Evolutionary conservation across 2,797 vertebrate genomes (phyloP).

Genomic region (Gephyroberyx darwinii): DNA sequence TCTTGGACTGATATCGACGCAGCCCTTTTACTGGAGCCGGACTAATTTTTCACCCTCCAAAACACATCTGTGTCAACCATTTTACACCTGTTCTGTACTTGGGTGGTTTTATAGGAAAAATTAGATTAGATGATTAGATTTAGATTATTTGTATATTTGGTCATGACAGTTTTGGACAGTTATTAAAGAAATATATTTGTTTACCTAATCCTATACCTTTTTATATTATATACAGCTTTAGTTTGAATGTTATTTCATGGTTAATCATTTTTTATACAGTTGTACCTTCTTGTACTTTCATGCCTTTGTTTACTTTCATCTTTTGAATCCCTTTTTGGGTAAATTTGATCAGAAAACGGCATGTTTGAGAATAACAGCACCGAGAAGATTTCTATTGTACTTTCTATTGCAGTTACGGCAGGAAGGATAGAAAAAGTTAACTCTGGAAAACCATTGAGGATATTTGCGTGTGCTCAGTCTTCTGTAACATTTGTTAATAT

Average conservation of each 20-base stretch:
- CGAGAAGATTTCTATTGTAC: no score
- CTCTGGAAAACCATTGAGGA: no score
- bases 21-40: not conserved
- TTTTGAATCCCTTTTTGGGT: not conserved
- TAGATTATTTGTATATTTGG: constrained; percentile 19
- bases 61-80: not conserved
- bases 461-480: not conserved
- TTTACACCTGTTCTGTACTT: no score
- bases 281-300: not conserved
- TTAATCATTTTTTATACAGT: constrained; percentile 39
- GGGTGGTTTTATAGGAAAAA: not conserved
- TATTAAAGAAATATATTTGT: not conserved
- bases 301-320: not conserved
- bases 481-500: not conserved
- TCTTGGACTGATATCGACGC: not conserved
- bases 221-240: constrained; percentile 16
- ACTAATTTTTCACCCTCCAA: not conserved
- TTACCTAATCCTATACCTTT: not conserved
- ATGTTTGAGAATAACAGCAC: no score
- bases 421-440: no score
- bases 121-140: constrained; percentile 11
- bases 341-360: no score
- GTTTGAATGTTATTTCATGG: not conserved
- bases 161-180: not conserved
- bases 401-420: no score